phyloP scores from a whole-genome alignment of 2,888 invertebrate genomes.

The Brenthis hecate region DNA sequence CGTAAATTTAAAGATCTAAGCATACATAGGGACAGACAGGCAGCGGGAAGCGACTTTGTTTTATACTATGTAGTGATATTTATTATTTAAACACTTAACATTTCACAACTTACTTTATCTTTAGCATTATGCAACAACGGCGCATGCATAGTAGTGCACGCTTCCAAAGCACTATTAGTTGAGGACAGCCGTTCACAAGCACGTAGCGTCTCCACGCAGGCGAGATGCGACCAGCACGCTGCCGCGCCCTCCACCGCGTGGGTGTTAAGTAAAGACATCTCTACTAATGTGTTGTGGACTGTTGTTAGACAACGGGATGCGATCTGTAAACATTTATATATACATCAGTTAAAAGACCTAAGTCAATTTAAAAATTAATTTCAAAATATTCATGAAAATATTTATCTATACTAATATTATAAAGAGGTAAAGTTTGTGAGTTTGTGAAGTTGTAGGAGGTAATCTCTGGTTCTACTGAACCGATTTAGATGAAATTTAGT shows the following conservation, averaged over 20 bases:
- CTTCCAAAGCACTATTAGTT: slow-evolving; percentile 88
- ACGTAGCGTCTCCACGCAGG: slow-evolving; percentile 93
- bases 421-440: too few species aligned
- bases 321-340: slow-evolving; percentile 78
- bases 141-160: slow-evolving; percentile 84
- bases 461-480: too few species aligned
- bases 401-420: too few species aligned
- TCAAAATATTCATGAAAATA: too few species aligned
- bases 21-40: too few species aligned
- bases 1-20: too few species aligned
- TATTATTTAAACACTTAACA: not conserved
- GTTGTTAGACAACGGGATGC: slow-evolving; percentile 94
- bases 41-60: too few species aligned
- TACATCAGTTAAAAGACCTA: too few species aligned
- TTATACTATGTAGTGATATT: too few species aligned
- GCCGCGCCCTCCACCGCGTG: slow-evolving; percentile 91
- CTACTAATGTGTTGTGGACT: slow-evolving; percentile 93
- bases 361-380: too few species aligned
- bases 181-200: slow-evolving; percentile 87
- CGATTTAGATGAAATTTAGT: too few species aligned
- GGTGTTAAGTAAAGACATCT: slow-evolving; percentile 91
- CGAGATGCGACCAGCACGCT: slow-evolving; percentile 96
- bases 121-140: slow-evolving; percentile 94
- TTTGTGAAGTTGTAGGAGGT: too few species aligned
- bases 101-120: slow-evolving; percentile 84